phyloP scores from a whole-genome alignment of 23 tunicate genomes.

The Ciona savignyi region DNA sequence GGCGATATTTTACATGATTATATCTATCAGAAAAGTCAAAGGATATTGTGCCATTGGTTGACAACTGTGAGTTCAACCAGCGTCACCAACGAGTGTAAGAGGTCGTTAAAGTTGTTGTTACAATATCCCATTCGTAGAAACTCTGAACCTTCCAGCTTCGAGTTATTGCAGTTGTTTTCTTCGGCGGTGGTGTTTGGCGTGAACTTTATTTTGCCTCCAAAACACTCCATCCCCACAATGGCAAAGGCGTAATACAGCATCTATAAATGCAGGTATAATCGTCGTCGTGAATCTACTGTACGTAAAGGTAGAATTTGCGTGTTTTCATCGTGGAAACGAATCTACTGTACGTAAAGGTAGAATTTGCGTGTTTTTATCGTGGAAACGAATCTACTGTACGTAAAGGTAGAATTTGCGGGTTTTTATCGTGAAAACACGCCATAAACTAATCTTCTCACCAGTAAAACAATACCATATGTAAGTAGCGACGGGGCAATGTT shows the following conservation, averaged over 20 bases:
- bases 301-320: background rate
- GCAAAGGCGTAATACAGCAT: constrained; percentile 82
- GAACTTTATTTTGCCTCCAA: constrained; percentile 45
- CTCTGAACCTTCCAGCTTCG: constrained; percentile 39
- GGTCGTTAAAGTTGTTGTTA: constrained; percentile 90
- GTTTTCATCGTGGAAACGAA: background rate
- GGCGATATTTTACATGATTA: too few relatives aligned
- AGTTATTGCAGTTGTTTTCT: constrained; percentile 40
- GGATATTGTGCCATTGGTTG: constrained; percentile 99
- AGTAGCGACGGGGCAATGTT: constrained; percentile 87
- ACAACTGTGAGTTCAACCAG: constrained; percentile 87
- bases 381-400: background rate
- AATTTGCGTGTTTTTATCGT: too few relatives aligned
- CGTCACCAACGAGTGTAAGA: constrained; percentile 77
- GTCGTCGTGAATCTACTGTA: too few relatives aligned
- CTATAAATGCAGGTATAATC: constrained; percentile 15
- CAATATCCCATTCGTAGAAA: constrained; percentile 85
- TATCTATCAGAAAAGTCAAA: too few relatives aligned
- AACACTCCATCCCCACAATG: constrained; percentile 91
- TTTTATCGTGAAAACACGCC: background rate
- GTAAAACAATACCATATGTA: constrained; percentile 81
- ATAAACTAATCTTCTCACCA: constrained; percentile 32
- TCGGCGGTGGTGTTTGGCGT: constrained; percentile 7
- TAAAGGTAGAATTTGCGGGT: background rate
- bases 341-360: background rate